Percentiles rank a stretch among this genome's conserved stretches.
Conservation (phyloP, 2,797 vertebrate genomes). For the Sarcophilus harrisii region DNA sequence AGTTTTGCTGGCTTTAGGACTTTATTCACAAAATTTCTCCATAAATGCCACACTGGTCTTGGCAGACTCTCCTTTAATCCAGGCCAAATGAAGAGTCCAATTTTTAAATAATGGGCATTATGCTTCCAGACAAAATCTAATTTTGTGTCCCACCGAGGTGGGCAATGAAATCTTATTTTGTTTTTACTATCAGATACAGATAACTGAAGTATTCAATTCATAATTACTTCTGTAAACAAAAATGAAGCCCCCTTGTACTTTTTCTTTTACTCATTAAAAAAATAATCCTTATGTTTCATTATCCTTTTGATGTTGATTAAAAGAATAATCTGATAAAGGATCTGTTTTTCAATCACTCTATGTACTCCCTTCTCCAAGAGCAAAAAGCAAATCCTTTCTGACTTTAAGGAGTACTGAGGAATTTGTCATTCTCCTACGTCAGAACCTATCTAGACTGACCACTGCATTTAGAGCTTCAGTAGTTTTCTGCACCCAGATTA, state of each 20-base stretch:
- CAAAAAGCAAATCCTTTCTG: background rate
- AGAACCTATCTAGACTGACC: background rate
- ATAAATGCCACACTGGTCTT: background rate
- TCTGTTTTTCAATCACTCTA: background rate
- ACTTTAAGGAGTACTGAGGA: background rate
- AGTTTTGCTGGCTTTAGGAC: background rate
- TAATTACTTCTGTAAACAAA: background rate
- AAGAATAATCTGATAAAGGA: background rate
- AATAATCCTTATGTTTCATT: background rate
- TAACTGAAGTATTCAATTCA: background rate
- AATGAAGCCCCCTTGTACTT: background rate
- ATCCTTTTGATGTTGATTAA: background rate
- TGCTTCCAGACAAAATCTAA: background rate
- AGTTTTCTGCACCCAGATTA: background rate
- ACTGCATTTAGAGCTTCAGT: background rate
- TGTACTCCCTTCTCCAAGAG: background rate
- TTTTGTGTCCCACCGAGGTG: background rate
- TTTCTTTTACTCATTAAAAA: background rate
- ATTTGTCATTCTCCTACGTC: background rate
- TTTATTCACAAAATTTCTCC: background rate
- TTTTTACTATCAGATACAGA: background rate
- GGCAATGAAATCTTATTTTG: background rate
- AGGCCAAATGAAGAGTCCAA: background rate
- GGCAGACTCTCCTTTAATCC: background rate
- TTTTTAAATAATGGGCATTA: background rate